Evolutionary conservation across 2,113 vertebrate genomes (phyloP), one percentile per base, ranked within the genome.

Genomic region (Typhlomys cinereus): DNA sequence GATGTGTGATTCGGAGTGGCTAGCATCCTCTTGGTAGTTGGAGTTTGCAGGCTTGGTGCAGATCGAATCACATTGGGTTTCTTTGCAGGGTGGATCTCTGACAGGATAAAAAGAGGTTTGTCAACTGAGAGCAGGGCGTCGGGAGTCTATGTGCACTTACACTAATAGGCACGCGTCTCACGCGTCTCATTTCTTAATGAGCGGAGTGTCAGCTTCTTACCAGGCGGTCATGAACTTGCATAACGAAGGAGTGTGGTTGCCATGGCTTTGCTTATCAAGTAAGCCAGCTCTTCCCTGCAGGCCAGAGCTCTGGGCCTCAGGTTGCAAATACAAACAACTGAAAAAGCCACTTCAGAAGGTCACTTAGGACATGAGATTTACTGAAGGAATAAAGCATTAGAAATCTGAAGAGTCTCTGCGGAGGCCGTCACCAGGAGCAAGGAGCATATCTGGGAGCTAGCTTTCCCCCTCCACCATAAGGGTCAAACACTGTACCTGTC

Each of bases 61-160:
- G 97, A 96, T 95, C 99, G 99, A 94, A 99, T 98, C 79, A 99
- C 98, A 86, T 98, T 99, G 84, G 98, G 98, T 87, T 98, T 98
- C 86, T 98, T 98, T 1, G 98, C 96, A 67, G 99, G 99, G 96
- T 99, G 99, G 94, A 99, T 99, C 97, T 99, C 99, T 99, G 91
- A 93, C 44, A 54, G 69, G 86, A 52, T 94, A 31, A 36, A 94
- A 91, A 90, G 78, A 96, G 82, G 82, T 94, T 93, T 85, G 61
- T 93, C 74, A 85, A 50, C 85, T 96, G 29, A 93, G 46, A 84
- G 94, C 11, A 75, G 23, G 0, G 34, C 18, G 95, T 92, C 79
- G 87, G 52, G 82, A 92, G 67, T 71, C 27, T 89, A 31, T 62
- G 34, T 71, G 71, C 48, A 5, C 46, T 91, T 73, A 90, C 66